phyloP scores from a whole-genome alignment of 2,888 invertebrate species.

The Nebria salina region DNA sequence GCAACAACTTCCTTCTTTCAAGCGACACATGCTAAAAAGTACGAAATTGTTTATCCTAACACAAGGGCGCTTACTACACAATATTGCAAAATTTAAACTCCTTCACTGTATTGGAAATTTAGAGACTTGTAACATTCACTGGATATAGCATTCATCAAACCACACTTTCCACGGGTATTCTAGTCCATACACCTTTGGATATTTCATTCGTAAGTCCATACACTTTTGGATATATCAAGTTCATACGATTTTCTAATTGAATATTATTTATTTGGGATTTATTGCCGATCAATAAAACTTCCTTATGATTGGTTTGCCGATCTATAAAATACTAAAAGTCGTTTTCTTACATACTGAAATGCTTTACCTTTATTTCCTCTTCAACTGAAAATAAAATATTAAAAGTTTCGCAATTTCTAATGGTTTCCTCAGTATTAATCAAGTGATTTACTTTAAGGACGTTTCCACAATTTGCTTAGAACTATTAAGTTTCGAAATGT shows the following conservation, averaged over 20 bases:
- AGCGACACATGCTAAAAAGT: not conserved
- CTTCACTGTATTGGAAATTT: not conserved
- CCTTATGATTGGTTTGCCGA: not conserved
- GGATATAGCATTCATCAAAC: not conserved
- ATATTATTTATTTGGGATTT: no score
- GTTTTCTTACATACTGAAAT: not conserved
- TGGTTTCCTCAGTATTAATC: not conserved
- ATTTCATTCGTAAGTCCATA: not conserved
- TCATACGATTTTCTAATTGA: no score
- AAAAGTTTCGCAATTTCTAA: not conserved
- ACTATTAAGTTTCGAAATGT: not conserved
- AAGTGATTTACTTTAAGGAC: not conserved
- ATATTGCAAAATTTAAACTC: not conserved
- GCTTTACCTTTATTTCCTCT: conserved; percentile 4
- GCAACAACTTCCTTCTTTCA: not conserved
- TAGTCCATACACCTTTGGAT: not conserved
- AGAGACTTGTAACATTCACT: not conserved
- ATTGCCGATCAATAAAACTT: no score
- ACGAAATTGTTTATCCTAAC: not conserved
- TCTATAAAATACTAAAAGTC: conserved; percentile 5
- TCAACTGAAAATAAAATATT: conserved; percentile 10
- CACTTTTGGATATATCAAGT: not conserved
- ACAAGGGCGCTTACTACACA: not conserved
- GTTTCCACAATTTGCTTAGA: not conserved
- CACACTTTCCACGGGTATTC: not conserved